Base-by-base conservation (phyloP, 1,140 invertebrate species). In the Stegodyphus mimosarum region DNA sequence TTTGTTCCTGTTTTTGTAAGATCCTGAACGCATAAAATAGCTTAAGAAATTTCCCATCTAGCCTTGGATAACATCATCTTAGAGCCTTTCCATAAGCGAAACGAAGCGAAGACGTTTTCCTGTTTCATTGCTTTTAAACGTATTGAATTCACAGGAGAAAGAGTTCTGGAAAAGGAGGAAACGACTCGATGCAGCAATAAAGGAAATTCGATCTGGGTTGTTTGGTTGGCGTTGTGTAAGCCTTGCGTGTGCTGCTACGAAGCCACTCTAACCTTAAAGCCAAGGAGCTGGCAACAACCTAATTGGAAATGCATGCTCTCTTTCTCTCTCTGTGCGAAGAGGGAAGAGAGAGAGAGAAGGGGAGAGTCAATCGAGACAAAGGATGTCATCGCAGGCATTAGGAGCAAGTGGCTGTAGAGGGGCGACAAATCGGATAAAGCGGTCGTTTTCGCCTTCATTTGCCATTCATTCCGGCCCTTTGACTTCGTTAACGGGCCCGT, bases 391-490 rank as follows among this genome's bases (percentile, higher is more conserved):
- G 71, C 60, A 17, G 18, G 80, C 69, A 51, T 51, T 49, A 48
- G 69, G 69, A n/a, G 69, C 80, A 84, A 76, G 81, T 75, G 81
- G 81, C 53, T 60, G 50, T 69, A 64, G 51, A 72, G 81, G 72
- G 81, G 69, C 77, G 83, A 86, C 83, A 86, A 84, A 86, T 86
- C 83, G 83, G 83, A 86, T 86, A 86, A 86, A 78, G 83, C 74
- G 83, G 83, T 86, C 83, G 83, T 86, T 86, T 86, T 86, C 83
- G 67, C 75, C 75, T 51, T 86, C 83, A 86, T 86, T 86, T 77
- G 83, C 83, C 83, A 86, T 86, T 86, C 83, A 86, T 86, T 86
- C 83, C 83, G 69, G 83, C 69, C 75, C 75, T 86, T 78, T 86
- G 83, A 86, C 83, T 86, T 86, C 83, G 83, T 86, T 86, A 86